Conservation (phyloP, 2,113 vertebrate species). For the Hylia prasina region DNA sequence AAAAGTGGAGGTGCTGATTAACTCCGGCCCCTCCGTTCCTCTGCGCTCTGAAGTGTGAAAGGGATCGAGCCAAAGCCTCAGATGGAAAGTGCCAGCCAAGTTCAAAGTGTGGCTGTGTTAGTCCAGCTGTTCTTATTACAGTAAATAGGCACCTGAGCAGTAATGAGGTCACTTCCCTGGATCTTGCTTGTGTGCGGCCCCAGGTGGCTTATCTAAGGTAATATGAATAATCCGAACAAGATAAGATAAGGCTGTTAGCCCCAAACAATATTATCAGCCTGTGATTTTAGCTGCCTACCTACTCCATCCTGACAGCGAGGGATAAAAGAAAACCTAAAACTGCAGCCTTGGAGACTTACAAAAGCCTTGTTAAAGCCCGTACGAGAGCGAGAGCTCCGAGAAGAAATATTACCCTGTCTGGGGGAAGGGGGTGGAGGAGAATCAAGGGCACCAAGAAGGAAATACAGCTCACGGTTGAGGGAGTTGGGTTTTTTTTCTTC, state of each 20-base stretch:
- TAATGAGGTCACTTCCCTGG: slow-evolving; percentile 55
- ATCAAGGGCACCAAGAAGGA: slow-evolving; percentile 14
- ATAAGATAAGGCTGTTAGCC: slow-evolving; percentile 48
- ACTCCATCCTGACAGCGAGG: slow-evolving; percentile 1
- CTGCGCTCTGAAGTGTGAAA: slow-evolving; percentile 6
- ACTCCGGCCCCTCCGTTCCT: background rate
- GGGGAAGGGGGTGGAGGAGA: slow-evolving; percentile 39
- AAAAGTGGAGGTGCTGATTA: background rate
- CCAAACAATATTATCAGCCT: slow-evolving; percentile 34
- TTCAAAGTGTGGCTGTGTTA: background rate
- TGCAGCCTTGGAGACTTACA: slow-evolving; percentile 40
- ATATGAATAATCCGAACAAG: slow-evolving; percentile 38
- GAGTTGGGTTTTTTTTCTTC: background rate
- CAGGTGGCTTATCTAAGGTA: slow-evolving; percentile 40
- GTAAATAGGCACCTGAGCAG: slow-evolving; percentile 47
- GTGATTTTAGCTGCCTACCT: slow-evolving; percentile 33
- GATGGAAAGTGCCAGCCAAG: background rate
- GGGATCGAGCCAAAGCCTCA: background rate
- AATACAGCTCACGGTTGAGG: slow-evolving; percentile 44
- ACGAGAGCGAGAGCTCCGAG: background rate
- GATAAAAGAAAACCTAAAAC: slow-evolving; percentile 35
- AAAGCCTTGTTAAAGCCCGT: background rate
- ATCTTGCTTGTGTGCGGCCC: background rate
- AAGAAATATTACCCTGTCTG: slow-evolving; percentile 50
- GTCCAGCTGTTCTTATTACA: slow-evolving; percentile 42